Conservation (phyloP, 2,888 invertebrate species). For the Drosophila kambysellisi region DNA sequence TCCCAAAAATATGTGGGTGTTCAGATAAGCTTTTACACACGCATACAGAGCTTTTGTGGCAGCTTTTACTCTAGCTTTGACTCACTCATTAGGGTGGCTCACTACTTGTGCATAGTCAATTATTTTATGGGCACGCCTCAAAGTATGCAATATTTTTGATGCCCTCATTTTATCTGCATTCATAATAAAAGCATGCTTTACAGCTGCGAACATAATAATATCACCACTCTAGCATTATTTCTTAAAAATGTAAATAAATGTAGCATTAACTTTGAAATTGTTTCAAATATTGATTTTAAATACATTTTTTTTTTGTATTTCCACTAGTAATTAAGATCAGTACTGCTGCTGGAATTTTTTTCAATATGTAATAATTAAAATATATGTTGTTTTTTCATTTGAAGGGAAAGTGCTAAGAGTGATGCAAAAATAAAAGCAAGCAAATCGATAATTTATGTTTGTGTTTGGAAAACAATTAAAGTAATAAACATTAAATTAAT, state of each 20-base stretch:
- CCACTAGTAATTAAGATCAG: no score
- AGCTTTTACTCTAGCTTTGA: constrained; percentile 3
- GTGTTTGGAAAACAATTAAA: no score
- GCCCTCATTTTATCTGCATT: background rate
- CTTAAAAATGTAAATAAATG: background rate
- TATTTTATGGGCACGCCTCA: background rate
- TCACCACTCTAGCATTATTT: background rate
- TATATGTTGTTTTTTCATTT: no score
- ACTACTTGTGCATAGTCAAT: background rate
- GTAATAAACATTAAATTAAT: no score
- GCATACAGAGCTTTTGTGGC: background rate
- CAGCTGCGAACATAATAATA: background rate
- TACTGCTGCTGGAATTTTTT: no score
- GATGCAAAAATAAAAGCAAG: no score
- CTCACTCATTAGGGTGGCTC: constrained; percentile 10
- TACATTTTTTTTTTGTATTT: no score
- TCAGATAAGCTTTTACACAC: constrained; percentile 8
- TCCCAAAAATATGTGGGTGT: background rate
- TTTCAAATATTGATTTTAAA: background rate
- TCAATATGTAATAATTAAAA: no score
- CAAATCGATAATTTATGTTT: no score
- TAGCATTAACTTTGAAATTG: background rate
- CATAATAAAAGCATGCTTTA: background rate
- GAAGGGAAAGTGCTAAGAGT: no score
- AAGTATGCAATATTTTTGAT: constrained; percentile 14